Evolutionary conservation across 1,140 invertebrate genomes (phyloP).

Genomic region (Drosophila aff.): DNA sequence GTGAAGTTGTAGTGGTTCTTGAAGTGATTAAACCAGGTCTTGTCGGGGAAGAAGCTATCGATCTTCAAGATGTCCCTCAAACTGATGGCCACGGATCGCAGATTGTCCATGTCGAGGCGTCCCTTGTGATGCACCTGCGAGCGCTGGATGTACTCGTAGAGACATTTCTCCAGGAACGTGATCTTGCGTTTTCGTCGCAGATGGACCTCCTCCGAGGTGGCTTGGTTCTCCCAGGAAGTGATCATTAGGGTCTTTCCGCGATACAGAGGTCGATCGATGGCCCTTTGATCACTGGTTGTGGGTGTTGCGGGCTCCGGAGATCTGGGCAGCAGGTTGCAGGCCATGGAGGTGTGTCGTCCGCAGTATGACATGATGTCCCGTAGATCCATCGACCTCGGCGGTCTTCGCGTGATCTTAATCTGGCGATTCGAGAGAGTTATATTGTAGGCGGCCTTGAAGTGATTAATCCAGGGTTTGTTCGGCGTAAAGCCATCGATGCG

Average conservation of each 20-base stretch:
- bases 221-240: constrained; percentile 61
- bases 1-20: constrained; percentile 66
- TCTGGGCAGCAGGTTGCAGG: constrained; percentile 10
- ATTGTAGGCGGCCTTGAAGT: constrained; percentile 76
- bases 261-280: constrained; percentile 41
- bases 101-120: constrained; percentile 53
- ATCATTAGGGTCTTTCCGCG: constrained; percentile 61
- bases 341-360: constrained; percentile 51
- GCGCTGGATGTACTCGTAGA: constrained; percentile 73
- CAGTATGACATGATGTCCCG: constrained; percentile 80
- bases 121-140: constrained; percentile 67
- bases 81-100: constrained; percentile 64
- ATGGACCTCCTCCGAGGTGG: constrained; percentile 58
- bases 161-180: constrained; percentile 63
- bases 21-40: constrained; percentile 71
- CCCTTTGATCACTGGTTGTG: constrained; percentile 3
- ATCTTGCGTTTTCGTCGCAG: constrained; percentile 69
- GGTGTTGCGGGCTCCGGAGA: not conserved
- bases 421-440: constrained; percentile 76
- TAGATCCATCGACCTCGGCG: constrained; percentile 67
- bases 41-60: constrained; percentile 76
- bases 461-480: constrained; percentile 78
- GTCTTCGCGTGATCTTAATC: constrained; percentile 66
- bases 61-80: constrained; percentile 76
- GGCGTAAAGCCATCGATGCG: constrained; percentile 71